Evolutionary conservation across 1,140 invertebrate species (phyloP), one percentile per base, ranked within the genome.

Genomic region (Heliconius nattereri): DNA sequence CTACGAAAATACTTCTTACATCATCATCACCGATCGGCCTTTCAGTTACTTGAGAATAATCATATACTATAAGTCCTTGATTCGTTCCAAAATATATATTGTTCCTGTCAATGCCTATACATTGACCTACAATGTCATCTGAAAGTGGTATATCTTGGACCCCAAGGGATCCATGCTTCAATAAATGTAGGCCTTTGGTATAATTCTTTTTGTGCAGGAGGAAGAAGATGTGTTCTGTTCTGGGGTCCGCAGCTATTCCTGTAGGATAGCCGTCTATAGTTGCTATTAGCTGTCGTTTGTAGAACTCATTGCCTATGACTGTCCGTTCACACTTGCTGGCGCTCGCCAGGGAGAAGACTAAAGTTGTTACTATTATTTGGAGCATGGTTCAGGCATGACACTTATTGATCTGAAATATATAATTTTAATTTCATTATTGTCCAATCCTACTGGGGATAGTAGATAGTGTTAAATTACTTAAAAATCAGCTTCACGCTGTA

Each of bases 11-110:
- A 40, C 78, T 89, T 66, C 89, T 74, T 0, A 94, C 84, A 52
- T 94, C 92, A 52, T 94, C 93, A 54, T 94, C 93, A 3, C 93
- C 93, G 37, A 94, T 89, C 1, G 92, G 92, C 80, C 93, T 85
- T 54, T 94, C 92, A 1, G 86, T 86, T 40, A 85, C 85, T 11
- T 85, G 89, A 0, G 87, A 84, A 83, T 90, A 88, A 74, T 94
- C 92, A 13, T 92, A 94, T 0, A 84, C 90, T 0, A 93, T 78
- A 3, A 94, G 11, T 2, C 93, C 92, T 84, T 93, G 92, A 78
- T 92, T 94, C 0, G 93, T 94, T 2, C 93, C 93, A 5, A 94
- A 89, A 32, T 93, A 94, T 11, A 93, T 87, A 0, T 87, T 73
- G 54, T 92, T 92, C 26, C 83, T 92, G 78, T 94, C 92, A 26